These are phyloP conservation scores for Heliothis peltigera DNA, from an alignment of 2,888 invertebrate species.

Conservation along the genomic window DNA sequence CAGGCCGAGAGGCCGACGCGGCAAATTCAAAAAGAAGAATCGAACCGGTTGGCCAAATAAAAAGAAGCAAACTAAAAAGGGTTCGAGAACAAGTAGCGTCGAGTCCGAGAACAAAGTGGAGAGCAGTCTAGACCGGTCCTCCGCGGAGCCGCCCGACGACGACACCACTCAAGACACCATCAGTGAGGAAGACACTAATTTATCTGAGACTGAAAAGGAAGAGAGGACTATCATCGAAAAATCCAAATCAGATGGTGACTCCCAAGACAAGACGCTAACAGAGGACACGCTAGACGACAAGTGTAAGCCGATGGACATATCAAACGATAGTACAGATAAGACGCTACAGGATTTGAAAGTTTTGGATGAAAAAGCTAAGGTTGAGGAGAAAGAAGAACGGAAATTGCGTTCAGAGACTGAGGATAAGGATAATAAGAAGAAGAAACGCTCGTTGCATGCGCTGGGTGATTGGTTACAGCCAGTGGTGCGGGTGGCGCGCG, in stretches of 20 bases:
- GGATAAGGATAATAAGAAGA: slow-evolving; percentile 74
- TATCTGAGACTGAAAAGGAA: slow-evolving; percentile 72
- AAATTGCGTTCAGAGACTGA: slow-evolving; percentile 74
- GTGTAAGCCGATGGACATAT: slow-evolving; percentile 53
- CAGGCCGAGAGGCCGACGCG: slow-evolving; percentile 76
- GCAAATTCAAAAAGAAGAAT: slow-evolving; percentile 92
- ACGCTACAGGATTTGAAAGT: slow-evolving; percentile 71
- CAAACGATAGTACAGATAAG: slow-evolving; percentile 63
- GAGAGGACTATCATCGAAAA: slow-evolving; percentile 63
- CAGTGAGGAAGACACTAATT: slow-evolving; percentile 75
- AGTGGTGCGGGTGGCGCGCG: slow-evolving; percentile 91
- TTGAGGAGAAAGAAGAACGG: slow-evolving; percentile 68
- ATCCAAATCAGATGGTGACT: slow-evolving; percentile 61
- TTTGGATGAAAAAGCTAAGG: slow-evolving; percentile 68
- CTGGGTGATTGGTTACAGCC: slow-evolving; percentile 90
- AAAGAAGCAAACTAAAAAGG: slow-evolving; percentile 80
- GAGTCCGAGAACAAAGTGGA: slow-evolving; percentile 74
- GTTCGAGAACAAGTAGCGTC: slow-evolving; percentile 73
- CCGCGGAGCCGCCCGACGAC: slow-evolving; percentile 76
- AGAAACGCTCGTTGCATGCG: slow-evolving; percentile 74
- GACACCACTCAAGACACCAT: slow-evolving; percentile 77
- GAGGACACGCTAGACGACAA: slow-evolving; percentile 40
- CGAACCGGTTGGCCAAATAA: slow-evolving; percentile 95
- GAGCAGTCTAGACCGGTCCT: slow-evolving; percentile 78
- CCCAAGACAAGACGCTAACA: slow-evolving; percentile 57